Base-by-base conservation (phyloP, 2,888 invertebrate genomes). In the Lottia gigantea region DNA sequence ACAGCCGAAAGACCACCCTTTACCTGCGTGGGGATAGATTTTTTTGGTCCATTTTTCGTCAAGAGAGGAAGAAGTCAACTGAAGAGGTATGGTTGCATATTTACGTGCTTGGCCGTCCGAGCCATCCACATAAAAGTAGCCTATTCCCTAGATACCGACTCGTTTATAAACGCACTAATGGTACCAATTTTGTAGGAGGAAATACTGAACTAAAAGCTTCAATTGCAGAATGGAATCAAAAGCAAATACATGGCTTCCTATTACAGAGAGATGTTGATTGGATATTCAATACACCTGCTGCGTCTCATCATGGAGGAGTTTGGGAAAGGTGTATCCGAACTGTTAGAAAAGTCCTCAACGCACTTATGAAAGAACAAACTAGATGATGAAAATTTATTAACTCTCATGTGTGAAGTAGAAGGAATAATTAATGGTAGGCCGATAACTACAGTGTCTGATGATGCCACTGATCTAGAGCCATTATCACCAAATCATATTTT, bases 1-100 rank as follows among this genome's bases (percentile, higher is more conserved):
- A 62, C 49, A n/a, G 64, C 75, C 1, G 67, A 66, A 23, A 67
- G 67, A 25, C 69, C 71, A 16, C 74, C 75, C 8, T 76, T 76
- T 19, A 70, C 74, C 6, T 68, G 64, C 46, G 64, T 70, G 11
- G 73, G 68, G 2, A 49, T 68, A 19, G 71, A 73, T 64, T 64
- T 46, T 49, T 73, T 73, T 49, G 74, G 74, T 16, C 74, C 72
- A 4, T 61, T 71, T 15, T 14, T 19, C 26, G 72, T 74, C 14
- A 74, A 72, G 49, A 25, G 46, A 16, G 72, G 72, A 55, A 62
- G 71, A 12, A 23, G 31, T 12, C 47, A 61, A 47, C 19, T 71
- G 47, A 70, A 73, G 64, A 26, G 70, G 47, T 73, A 68, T 47
- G 72, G 72, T 7, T 67, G 70, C 19, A 16, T 74, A 45, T 73